These are phyloP conservation scores for Halcyon senegalensis DNA, from an alignment of 2,113 vertebrate species.

Conservation along the genomic window DNA sequence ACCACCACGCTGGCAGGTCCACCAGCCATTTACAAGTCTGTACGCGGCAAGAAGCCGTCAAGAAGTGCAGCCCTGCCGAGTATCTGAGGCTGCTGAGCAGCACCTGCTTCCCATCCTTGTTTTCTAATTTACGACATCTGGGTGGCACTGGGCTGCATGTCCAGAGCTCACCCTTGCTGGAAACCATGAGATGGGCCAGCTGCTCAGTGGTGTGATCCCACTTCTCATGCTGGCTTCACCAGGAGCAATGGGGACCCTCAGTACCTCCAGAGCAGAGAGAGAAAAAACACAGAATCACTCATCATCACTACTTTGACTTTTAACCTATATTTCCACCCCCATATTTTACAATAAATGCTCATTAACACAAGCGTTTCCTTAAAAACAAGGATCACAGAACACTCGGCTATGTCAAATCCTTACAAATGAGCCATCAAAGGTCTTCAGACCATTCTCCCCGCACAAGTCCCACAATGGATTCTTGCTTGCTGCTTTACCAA, in stretches of 20 bases:
- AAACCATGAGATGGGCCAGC: neutral
- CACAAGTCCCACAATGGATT: fast-evolving
- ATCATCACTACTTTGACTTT: neutral
- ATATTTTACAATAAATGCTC: neutral
- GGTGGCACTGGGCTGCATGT: fast-evolving
- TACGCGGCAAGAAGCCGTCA: fast-evolving
- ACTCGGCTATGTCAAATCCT: neutral
- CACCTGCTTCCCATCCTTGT: neutral
- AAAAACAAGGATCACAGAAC: neutral
- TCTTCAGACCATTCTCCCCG: neutral
- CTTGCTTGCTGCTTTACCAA: neutral
- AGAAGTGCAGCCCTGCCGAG: neutral
- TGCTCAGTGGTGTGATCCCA: fast-evolving
- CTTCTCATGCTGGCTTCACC: neutral
- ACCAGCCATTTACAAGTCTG: neutral
- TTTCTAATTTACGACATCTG: neutral
- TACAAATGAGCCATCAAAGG: neutral
- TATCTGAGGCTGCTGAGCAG: neutral
- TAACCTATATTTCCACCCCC: neutral
- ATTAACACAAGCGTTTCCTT: neutral
- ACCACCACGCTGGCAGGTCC: fast-evolving
- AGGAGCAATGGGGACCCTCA: neutral
- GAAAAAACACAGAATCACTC: neutral
- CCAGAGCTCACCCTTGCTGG: neutral
- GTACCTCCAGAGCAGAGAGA: neutral